These are phyloP conservation scores for Tonatia bakeri DNA, from an alignment of 2,113 vertebrate genomes.

Conservation along the genomic window DNA sequence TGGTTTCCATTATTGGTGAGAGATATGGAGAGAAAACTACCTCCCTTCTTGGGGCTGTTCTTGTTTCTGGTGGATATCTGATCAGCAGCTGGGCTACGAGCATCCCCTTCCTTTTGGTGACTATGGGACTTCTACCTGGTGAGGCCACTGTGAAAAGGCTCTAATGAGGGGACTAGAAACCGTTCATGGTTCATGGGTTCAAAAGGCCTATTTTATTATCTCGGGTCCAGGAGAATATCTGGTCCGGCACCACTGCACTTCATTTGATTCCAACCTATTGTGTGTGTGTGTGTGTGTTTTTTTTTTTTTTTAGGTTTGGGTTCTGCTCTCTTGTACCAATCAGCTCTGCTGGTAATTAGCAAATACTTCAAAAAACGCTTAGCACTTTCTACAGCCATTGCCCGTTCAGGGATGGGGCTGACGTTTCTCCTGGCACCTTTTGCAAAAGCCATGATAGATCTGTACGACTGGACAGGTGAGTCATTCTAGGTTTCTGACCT, in stretches of 20 bases:
- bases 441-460: slow-evolving; percentile 88
- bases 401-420: slow-evolving; percentile 93
- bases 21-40: slow-evolving; percentile 83
- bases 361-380: slow-evolving; percentile 87
- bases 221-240: background rate
- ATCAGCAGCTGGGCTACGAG: slow-evolving; percentile 88
- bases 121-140: slow-evolving; percentile 93
- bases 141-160: slow-evolving; percentile 68
- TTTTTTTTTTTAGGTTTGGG: slow-evolving; percentile 84
- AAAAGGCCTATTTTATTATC: background rate
- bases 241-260: background rate
- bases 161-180: background rate
- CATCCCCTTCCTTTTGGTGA: slow-evolving; percentile 90
- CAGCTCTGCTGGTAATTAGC: slow-evolving; percentile 85
- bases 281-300: background rate
- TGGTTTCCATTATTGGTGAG: slow-evolving; percentile 85
- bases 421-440: slow-evolving; percentile 92
- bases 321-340: slow-evolving; percentile 90
- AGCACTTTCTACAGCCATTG: slow-evolving; percentile 87
- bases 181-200: background rate
- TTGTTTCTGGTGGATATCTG: slow-evolving; percentile 88
- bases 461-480: slow-evolving; percentile 92
- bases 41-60: slow-evolving; percentile 84
- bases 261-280: background rate
- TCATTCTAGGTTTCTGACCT: background rate